Conservation (phyloP, 2,113 vertebrate species). For the Plectropomus leopardus region DNA sequence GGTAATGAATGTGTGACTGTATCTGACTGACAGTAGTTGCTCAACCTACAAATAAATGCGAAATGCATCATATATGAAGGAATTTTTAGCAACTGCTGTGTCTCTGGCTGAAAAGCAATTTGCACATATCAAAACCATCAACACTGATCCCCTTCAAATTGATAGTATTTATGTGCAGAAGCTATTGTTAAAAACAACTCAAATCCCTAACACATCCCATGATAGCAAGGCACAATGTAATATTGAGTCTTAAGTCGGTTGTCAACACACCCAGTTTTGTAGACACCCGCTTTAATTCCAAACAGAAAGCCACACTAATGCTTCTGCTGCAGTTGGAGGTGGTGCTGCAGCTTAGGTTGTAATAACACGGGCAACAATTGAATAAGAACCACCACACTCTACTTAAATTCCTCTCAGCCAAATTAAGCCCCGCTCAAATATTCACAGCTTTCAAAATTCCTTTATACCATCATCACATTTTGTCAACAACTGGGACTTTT, state of each 20-base stretch:
- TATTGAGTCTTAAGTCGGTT: slow-evolving; percentile 33
- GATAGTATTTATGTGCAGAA: neutral
- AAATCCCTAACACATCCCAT: slow-evolving; percentile 23
- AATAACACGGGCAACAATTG: slow-evolving; percentile 51
- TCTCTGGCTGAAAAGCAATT: neutral
- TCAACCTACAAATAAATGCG: neutral
- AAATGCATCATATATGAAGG: neutral
- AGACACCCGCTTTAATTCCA: slow-evolving; percentile 43
- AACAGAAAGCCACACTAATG: slow-evolving; percentile 43
- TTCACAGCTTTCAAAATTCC: slow-evolving; percentile 38
- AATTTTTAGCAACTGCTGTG: neutral
- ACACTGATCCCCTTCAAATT: neutral
- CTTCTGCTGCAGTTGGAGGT: slow-evolving; percentile 37
- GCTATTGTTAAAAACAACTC: slow-evolving; percentile 2
- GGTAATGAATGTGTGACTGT: slow-evolving; percentile 9
- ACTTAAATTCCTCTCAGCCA: slow-evolving; percentile 42
- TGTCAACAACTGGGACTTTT: slow-evolving; percentile 4
- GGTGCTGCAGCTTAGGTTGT: slow-evolving; percentile 42
- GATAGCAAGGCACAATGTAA: slow-evolving; percentile 12
- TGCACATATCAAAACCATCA: neutral
- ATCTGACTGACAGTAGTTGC: neutral
- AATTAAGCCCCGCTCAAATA: slow-evolving; percentile 50
- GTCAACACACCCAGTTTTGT: slow-evolving; percentile 45
- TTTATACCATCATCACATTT: slow-evolving; percentile 3
- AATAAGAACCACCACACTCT: slow-evolving; percentile 33